A percentile compares a stretch with the other conserved stretches of the same genome.
Evolutionary conservation across 2,797 vertebrate species (phyloP).

Genomic region (Podarcis siculus): DNA sequence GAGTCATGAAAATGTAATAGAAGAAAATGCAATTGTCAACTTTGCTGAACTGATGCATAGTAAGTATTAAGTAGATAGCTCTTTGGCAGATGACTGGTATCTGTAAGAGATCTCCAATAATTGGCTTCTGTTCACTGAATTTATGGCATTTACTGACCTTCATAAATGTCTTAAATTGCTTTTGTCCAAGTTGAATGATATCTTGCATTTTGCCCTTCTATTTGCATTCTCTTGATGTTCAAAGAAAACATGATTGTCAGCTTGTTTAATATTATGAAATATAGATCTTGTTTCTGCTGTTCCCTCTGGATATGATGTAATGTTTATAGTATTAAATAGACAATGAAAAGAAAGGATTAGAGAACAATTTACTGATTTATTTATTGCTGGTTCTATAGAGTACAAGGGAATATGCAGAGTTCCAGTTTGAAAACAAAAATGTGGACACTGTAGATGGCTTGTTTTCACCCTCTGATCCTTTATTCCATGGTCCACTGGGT

Average conservation of each 20-base stretch:
- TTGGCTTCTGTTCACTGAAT: background rate
- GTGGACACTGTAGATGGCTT: background rate
- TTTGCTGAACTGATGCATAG: background rate
- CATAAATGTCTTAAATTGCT: background rate
- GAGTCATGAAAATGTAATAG: background rate
- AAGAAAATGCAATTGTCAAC: background rate
- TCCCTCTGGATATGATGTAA: background rate
- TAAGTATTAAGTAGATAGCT: background rate
- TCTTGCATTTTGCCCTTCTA: background rate
- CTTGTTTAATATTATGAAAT: background rate
- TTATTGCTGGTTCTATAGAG: background rate
- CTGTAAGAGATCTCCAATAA: background rate
- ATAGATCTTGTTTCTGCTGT: background rate
- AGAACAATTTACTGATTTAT: background rate
- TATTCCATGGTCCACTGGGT: background rate
- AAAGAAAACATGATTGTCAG: background rate
- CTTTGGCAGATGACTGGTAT: background rate
- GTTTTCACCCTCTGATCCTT: background rate
- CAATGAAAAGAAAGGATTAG: background rate
- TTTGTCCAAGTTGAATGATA: background rate
- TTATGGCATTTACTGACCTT: conserved; percentile 12
- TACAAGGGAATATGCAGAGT: background rate
- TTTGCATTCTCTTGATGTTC: conserved; percentile 14
- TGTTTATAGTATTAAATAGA: background rate
- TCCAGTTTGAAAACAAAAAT: background rate